A percentile compares a stretch with the other conserved stretches of the same genome.
Conservation (phyloP, 2,888 invertebrate genomes). For the Biston betularia region DNA sequence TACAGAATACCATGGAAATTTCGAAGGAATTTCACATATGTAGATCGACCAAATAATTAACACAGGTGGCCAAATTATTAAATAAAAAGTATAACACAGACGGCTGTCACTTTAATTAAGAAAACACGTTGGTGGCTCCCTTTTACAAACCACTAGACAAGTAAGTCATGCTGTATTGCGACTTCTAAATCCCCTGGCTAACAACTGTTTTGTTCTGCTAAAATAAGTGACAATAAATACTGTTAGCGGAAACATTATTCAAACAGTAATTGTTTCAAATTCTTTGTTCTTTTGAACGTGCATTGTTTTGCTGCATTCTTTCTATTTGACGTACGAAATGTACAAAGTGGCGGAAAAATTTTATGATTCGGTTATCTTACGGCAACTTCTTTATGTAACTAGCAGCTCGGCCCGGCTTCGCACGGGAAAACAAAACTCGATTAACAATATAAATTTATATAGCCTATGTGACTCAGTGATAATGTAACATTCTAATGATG, state of each 20-base stretch:
- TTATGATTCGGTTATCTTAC: too few relatives aligned
- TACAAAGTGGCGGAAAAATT: too few relatives aligned
- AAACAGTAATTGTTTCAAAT: constrained; percentile 34
- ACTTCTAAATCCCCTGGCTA: constrained; percentile 22
- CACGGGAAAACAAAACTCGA: too few relatives aligned
- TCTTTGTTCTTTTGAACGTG: constrained; percentile 24
- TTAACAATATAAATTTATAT: too few relatives aligned
- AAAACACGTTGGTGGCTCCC: not conserved
- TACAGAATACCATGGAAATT: constrained; percentile 14
- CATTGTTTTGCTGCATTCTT: constrained; percentile 27
- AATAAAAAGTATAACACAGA: not conserved
- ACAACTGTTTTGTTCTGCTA: constrained; percentile 39
- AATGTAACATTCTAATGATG: too few relatives aligned
- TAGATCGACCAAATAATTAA: not conserved
- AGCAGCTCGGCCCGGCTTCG: too few relatives aligned
- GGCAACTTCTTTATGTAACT: too few relatives aligned
- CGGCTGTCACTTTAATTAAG: not conserved
- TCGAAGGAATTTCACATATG: constrained; percentile 28
- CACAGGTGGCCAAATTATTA: not conserved
- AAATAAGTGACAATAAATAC: constrained; percentile 41
- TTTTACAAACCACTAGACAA: not conserved
- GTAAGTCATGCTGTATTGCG: not conserved
- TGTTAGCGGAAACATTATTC: constrained; percentile 35
- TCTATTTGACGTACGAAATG: constrained; percentile 15
- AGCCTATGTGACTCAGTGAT: too few relatives aligned